Percentiles rank a stretch among this genome's conserved stretches.
phyloP scores from a whole-genome alignment of 2,113 vertebrate species.

The Mystacornis crossleyi region DNA sequence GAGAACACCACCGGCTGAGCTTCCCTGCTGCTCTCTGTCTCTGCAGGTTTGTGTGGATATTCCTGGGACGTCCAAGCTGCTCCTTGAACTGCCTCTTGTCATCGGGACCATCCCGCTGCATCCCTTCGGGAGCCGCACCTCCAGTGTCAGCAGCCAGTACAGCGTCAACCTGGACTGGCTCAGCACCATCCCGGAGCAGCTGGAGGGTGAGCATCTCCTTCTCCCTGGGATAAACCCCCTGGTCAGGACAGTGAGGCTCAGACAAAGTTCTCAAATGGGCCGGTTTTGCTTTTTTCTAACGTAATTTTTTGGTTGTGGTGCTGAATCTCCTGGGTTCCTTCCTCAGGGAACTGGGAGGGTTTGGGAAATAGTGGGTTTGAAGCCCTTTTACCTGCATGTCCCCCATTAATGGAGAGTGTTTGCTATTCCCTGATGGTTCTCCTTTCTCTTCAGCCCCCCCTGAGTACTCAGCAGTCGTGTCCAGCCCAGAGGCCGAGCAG shows the following conservation, averaged over 20 bases:
- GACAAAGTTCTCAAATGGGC: background rate
- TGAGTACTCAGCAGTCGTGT: slow-evolving; percentile 87
- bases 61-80: slow-evolving; percentile 90
- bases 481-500: slow-evolving; percentile 71
- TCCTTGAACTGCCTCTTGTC: slow-evolving; percentile 91
- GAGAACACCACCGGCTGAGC: background rate
- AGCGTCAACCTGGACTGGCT: slow-evolving; percentile 89
- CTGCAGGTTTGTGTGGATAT: slow-evolving; percentile 91
- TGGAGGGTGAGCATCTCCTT: slow-evolving; percentile 82
- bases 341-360: background rate
- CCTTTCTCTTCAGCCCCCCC: slow-evolving; percentile 83
- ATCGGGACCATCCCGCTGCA: slow-evolving; percentile 94
- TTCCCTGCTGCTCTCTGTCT: background rate
- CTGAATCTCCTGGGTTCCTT: background rate
- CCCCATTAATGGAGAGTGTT: background rate
- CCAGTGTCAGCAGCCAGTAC: slow-evolving; percentile 91
- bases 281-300: background rate
- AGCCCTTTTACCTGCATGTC: accelerated
- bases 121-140: slow-evolving; percentile 88
- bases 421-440: background rate
- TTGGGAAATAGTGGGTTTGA: background rate
- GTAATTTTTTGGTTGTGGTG: background rate
- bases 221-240: background rate
- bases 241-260: accelerated
- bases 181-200: slow-evolving; percentile 81